phyloP scores from a whole-genome alignment of 1,140 invertebrate genomes.

The Drosophila parabipectinata region DNA sequence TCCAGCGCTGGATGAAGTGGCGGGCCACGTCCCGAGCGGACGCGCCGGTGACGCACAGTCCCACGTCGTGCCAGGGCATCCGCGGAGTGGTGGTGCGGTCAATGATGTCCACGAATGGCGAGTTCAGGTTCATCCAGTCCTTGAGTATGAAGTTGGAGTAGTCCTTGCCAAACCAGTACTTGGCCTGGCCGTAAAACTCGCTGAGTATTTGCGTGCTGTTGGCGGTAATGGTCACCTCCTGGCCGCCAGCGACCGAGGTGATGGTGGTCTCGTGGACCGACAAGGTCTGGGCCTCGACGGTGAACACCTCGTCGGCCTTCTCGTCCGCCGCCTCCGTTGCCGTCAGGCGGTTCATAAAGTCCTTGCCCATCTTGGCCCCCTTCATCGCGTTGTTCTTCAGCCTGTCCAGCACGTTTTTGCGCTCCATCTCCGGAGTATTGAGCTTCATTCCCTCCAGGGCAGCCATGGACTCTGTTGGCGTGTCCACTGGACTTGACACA shows the following conservation, averaged over 20 bases:
- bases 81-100: constrained; percentile 94
- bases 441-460: constrained; percentile 86
- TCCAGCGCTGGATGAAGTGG: constrained; percentile 99
- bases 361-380: constrained; percentile 81
- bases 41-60: constrained; percentile 92
- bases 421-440: constrained; percentile 88
- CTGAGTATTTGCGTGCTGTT: constrained; percentile 64
- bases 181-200: constrained; percentile 87
- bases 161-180: constrained; percentile 99
- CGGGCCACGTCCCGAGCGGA: constrained; percentile 95
- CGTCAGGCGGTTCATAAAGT: constrained; percentile 89
- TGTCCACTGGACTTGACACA: constrained; percentile 81
- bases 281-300: constrained; percentile 54
- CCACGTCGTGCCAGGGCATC: constrained; percentile 99
- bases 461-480: constrained; percentile 50
- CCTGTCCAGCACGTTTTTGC: constrained; percentile 88
- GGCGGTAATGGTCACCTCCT: background rate
- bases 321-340: constrained; percentile 84
- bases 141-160: constrained; percentile 99
- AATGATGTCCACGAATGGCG: constrained; percentile 94
- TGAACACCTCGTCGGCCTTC: constrained; percentile 67
- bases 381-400: constrained; percentile 88
- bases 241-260: background rate
- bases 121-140: constrained; percentile 96
- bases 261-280: constrained; percentile 60